phyloP scores from a whole-genome alignment of 2,797 vertebrate genomes.

The Gymnocypris eckloni region DNA sequence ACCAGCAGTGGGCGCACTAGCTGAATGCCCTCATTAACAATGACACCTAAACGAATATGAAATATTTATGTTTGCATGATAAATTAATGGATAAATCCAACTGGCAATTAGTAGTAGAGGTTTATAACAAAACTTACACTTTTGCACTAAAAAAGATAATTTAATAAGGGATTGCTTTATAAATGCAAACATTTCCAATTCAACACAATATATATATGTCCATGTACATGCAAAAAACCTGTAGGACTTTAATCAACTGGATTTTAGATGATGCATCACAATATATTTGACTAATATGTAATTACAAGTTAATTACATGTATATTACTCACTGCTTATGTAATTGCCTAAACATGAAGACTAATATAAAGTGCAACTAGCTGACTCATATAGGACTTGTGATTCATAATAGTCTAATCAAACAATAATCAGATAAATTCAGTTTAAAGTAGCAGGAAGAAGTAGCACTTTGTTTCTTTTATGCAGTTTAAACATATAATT shows the following conservation, averaged over 20 bases:
- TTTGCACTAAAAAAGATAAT: not conserved
- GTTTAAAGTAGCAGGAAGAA: not conserved
- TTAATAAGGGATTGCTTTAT: not conserved
- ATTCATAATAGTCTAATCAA: not conserved
- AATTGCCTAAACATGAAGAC: not conserved
- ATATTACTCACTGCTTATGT: not conserved
- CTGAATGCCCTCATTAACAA: not conserved
- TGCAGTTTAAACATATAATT: not conserved
- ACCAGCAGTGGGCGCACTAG: not conserved
- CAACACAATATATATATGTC: not conserved
- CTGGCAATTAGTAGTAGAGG: not conserved
- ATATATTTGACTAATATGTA: not conserved
- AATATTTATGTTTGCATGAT: not conserved
- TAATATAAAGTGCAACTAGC: not conserved
- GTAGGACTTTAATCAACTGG: not conserved
- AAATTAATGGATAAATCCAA: not conserved
- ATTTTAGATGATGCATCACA: not conserved
- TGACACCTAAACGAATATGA: not conserved
- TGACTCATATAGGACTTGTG: not conserved
- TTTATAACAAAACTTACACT: not conserved
- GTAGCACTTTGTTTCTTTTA: constrained; percentile 8
- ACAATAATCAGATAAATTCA: not conserved
- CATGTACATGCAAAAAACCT: no score
- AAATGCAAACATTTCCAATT: not conserved
- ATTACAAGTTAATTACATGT: not conserved